phyloP scores from a whole-genome alignment of 2,797 vertebrate genomes.

The Sebastes aleutianus region DNA sequence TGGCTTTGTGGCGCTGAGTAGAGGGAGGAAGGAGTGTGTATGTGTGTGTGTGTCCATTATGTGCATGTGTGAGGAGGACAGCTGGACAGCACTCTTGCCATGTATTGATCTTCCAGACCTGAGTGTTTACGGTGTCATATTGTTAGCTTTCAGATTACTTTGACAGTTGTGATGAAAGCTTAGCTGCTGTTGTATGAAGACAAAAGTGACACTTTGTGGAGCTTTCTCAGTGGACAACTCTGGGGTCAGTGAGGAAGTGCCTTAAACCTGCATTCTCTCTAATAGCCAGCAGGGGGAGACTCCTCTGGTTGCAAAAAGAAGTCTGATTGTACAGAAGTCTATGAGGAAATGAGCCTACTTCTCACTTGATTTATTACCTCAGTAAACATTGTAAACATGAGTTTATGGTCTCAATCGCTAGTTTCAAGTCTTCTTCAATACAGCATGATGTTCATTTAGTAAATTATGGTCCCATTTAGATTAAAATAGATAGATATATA shows the following conservation, averaged over 20 bases:
- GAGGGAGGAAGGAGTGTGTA: slow-evolving; percentile 5
- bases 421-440: too few relatives aligned
- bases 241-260: too few relatives aligned
- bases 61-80: slow-evolving; percentile 45
- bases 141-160: slow-evolving; percentile 24
- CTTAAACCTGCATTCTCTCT: too few relatives aligned
- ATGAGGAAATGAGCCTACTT: too few relatives aligned
- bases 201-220: neutral
- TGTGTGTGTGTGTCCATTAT: slow-evolving; percentile 30
- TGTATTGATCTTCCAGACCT: slow-evolving; percentile 34
- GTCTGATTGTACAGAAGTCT: too few relatives aligned
- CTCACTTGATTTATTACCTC: too few relatives aligned
- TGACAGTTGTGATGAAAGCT: slow-evolving; percentile 2
- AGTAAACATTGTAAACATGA: too few relatives aligned
- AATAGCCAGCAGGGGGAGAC: rapidly evolving
- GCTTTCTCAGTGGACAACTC: neutral
- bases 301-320: too few relatives aligned
- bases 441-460: too few relatives aligned
- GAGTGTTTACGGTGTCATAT: slow-evolving; percentile 37
- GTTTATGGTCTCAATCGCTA: too few relatives aligned
- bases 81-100: slow-evolving; percentile 46
- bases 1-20: slow-evolving; percentile 37
- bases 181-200: neutral
- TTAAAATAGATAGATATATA: too few relatives aligned
- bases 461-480: too few relatives aligned